phyloP scores from a whole-genome alignment of 2,113 vertebrate genomes.

The Cichladusa arquata region DNA sequence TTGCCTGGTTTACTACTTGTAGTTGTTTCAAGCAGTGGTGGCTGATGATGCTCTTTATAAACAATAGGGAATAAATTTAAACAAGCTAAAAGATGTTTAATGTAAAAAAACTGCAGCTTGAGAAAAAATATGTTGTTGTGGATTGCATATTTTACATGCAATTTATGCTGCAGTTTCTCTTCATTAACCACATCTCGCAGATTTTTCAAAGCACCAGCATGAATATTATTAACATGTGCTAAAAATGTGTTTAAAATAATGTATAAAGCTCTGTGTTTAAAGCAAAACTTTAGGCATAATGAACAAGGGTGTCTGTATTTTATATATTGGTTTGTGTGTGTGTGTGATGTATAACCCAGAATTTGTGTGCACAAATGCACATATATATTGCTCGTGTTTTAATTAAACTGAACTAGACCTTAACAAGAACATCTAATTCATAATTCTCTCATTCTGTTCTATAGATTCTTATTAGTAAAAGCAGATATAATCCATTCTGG shows the following conservation, averaged over 20 bases:
- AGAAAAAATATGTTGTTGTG: slow-evolving; percentile 70
- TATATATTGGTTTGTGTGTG: background rate
- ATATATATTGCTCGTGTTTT: slow-evolving; percentile 55
- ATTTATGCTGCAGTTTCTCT: slow-evolving; percentile 78
- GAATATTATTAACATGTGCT: slow-evolving; percentile 79
- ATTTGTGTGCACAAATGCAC: background rate
- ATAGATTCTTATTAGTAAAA: slow-evolving; percentile 62
- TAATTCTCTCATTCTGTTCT: slow-evolving; percentile 51
- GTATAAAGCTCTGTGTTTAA: slow-evolving; percentile 62
- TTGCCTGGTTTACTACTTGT: slow-evolving; percentile 64
- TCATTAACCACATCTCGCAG: slow-evolving; percentile 76
- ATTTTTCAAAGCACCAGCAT: slow-evolving; percentile 70
- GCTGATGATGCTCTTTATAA: slow-evolving; percentile 69
- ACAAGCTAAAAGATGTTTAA: slow-evolving; percentile 73
- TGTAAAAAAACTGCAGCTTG: slow-evolving; percentile 62
- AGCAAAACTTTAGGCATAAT: slow-evolving; percentile 66
- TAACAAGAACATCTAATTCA: slow-evolving; percentile 68
- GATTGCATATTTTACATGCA: slow-evolving; percentile 74
- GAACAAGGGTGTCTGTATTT: slow-evolving; percentile 42
- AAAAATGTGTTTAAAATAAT: slow-evolving; percentile 74
- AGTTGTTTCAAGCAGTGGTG: slow-evolving; percentile 70
- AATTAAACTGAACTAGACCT: slow-evolving; percentile 77
- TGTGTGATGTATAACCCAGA: slow-evolving; percentile 41
- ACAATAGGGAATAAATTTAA: slow-evolving; percentile 74
- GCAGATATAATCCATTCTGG: slow-evolving; percentile 60